Percentiles rank a stretch among this genome's conserved stretches.
Evolutionary conservation across 2,113 vertebrate species (phyloP).

Genomic region (Micronisus gabar): DNA sequence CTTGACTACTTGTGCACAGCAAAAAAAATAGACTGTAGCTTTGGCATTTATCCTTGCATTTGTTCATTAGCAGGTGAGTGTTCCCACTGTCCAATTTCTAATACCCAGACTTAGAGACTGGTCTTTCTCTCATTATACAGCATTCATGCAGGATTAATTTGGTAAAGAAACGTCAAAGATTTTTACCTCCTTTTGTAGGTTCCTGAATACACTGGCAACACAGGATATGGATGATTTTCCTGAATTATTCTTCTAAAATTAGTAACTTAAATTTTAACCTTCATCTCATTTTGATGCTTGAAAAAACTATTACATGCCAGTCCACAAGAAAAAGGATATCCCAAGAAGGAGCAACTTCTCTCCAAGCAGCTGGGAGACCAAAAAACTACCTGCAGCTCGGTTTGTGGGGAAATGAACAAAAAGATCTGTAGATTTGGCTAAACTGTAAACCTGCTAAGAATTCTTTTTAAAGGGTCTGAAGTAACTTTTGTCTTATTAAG

Average conservation of each 20-base stretch:
- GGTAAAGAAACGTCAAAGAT: background rate
- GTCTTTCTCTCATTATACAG: background rate
- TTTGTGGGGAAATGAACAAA: background rate
- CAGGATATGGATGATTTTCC: background rate
- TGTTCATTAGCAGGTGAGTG: background rate
- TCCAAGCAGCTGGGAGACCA: background rate
- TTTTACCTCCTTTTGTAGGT: background rate
- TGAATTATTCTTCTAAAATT: background rate
- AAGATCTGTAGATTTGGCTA: background rate
- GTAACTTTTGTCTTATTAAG: background rate
- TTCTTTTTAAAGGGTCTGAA: background rate
- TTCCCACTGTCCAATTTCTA: background rate
- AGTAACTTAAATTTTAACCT: background rate
- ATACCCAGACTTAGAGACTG: background rate
- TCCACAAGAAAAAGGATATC: background rate
- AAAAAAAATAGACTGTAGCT: background rate
- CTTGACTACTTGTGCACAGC: background rate
- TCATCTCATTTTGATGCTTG: background rate
- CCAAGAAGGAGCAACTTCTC: background rate
- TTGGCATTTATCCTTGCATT: background rate
- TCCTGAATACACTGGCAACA: background rate
- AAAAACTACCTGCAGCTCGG: background rate
- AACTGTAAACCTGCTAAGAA: background rate
- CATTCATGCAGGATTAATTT: background rate
- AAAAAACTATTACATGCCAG: background rate